A percentile compares a stretch with the other conserved stretches of the same genome.
phyloP scores from a whole-genome alignment of 2,113 vertebrate genomes.

The Malaclemys terrapin region DNA sequence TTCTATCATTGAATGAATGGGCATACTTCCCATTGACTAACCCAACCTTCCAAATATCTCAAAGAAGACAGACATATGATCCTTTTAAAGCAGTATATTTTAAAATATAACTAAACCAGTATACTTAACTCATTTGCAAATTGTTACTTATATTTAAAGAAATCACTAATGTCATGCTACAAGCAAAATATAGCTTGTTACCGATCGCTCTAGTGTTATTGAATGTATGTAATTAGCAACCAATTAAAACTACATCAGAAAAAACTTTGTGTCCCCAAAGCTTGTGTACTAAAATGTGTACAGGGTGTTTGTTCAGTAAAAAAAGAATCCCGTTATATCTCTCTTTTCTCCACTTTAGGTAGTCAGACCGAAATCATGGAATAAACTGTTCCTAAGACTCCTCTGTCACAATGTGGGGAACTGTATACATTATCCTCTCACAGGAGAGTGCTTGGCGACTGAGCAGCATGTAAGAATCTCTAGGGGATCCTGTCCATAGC shows the following conservation, averaged over 20 bases:
- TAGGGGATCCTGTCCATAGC: background rate
- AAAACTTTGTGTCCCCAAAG: background rate
- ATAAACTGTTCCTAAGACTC: background rate
- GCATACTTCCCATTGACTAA: background rate
- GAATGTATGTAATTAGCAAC: background rate
- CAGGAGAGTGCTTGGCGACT: background rate
- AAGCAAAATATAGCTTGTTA: background rate
- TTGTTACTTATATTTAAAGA: background rate
- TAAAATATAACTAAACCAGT: background rate
- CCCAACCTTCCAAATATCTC: background rate
- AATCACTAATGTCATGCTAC: background rate
- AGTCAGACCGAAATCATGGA: background rate
- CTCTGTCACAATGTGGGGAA: background rate
- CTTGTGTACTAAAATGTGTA: background rate
- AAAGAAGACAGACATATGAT: background rate
- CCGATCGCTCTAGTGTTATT: background rate
- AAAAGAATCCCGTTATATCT: background rate
- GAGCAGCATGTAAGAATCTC: background rate
- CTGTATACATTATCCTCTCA: background rate
- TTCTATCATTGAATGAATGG: background rate
- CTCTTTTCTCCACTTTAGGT: background rate
- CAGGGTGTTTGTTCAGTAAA: background rate
- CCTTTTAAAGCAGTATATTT: background rate
- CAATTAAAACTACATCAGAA: slow-evolving; percentile 9
- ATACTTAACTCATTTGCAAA: background rate